Evolutionary conservation across 1,140 invertebrate species (phyloP), one percentile per base, ranked within the genome.

Genomic region (Drosophila nigromelanica): DNA sequence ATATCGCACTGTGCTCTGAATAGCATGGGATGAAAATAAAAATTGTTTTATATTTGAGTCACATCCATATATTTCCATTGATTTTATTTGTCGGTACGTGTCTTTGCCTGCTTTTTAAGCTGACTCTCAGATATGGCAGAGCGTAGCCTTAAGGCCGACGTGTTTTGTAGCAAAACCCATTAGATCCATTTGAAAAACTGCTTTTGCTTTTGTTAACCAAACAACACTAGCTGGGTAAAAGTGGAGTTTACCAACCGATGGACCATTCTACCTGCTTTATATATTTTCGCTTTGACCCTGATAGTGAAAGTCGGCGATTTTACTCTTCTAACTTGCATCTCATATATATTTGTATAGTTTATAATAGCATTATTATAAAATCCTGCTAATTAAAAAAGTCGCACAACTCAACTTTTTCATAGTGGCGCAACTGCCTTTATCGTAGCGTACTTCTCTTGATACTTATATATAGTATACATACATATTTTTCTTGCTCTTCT

Each of bases 31-130:
- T 37, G 18, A 62, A 73, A 73, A 62, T 56, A 78, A 78, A 76
- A 83, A 74, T 67, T 63, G 77, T 77, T 83, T 77, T 76, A 76
- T 86, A 83, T 83, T 83, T 80, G 39, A 83, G 80, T 83, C 80
- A 83, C 80, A 83, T 79, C 35, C 35, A 54, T 21, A 85, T 76
- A 82, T 73, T 73, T 76, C 73, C 77, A 83, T 83, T 85, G 80
- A 83, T 85, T 83, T 81, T 78, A 47, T 54, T 74, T 58, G 54
- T 24, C 62, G 15, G 18, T 48, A 75, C 55, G 51, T 73, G 43
- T 61, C 43, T 71, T 63, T 71, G 67, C n/a, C 59, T 48, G 12
- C 30, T 72, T 59, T 52, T 15, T 50, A 30, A n/a, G 21, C 24
- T 50, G 8, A 4, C 51, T 37, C 8, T 12, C 50, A 35, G 33